phyloP scores from a whole-genome alignment of 2,888 invertebrate species.

The Hedychridium roseum region DNA sequence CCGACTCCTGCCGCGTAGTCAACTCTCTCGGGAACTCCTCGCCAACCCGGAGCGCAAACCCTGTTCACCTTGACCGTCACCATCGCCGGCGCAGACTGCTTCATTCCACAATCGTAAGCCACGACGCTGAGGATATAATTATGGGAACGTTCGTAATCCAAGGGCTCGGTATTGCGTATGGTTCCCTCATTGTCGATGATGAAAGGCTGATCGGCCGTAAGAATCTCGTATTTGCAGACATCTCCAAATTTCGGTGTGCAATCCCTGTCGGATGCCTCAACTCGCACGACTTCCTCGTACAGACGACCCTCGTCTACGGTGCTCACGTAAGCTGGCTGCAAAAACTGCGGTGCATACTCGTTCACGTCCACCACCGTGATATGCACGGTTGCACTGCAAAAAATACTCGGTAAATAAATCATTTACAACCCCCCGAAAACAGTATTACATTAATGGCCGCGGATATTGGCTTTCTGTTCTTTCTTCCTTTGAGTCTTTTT shows the following conservation, averaged over 20 bases:
- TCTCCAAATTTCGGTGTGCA: conserved; percentile 95
- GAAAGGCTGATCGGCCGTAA: conserved; percentile 90
- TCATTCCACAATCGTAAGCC: conserved; percentile 97
- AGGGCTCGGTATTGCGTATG: conserved; percentile 91
- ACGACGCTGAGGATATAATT: conserved; percentile 97
- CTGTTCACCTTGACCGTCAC: conserved; percentile 90
- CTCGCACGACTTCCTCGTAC: conserved; percentile 88
- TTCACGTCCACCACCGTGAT: conserved; percentile 96
- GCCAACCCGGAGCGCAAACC: conserved; percentile 64
- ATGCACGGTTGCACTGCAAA: conserved; percentile 84
- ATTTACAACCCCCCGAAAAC: too few species aligned
- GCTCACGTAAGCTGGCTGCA: conserved; percentile 88
- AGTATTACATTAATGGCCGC: too few species aligned
- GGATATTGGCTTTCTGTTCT: too few species aligned
- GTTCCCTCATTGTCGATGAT: conserved; percentile 90
- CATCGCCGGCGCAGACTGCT: conserved; percentile 91
- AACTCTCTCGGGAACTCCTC: conserved; percentile 82
- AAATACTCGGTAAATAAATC: too few species aligned
- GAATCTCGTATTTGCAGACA: conserved; percentile 97
- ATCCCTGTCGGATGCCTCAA: conserved; percentile 92
- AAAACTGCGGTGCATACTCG: conserved; percentile 92
- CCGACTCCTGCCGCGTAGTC: conserved; percentile 85
- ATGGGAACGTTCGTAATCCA: conserved; percentile 92
- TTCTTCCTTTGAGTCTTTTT: too few species aligned
- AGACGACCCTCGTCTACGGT: conserved; percentile 90